phyloP scores from a whole-genome alignment of 2,888 invertebrate genomes.

The Eugnorisma glareosa region DNA sequence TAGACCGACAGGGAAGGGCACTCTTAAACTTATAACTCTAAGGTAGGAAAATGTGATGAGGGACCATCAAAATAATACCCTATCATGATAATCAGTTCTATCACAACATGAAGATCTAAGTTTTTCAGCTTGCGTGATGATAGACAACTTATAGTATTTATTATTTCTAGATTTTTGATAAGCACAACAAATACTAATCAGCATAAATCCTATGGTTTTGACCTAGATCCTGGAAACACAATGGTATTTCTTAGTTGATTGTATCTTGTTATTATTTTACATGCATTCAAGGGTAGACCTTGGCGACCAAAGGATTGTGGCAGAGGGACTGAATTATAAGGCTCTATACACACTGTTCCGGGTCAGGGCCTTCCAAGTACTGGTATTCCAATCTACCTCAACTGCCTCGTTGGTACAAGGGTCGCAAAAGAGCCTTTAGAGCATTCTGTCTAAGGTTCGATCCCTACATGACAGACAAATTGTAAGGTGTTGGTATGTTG shows the following conservation, averaged over 20 bases:
- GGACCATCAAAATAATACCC: not conserved
- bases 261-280: conserved; percentile 42
- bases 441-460: not conserved
- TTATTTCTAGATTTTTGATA: conserved; percentile 42
- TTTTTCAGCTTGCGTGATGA: conserved; percentile 9
- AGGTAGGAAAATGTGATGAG: not conserved
- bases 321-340: conserved; percentile 6
- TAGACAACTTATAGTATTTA: not conserved
- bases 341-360: not conserved
- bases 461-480: not conserved
- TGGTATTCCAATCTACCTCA: not conserved
- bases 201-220: conserved; percentile 52
- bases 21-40: too few relatives aligned
- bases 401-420: not conserved
- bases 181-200: conserved; percentile 49
- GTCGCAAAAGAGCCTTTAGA: not conserved
- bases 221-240: conserved; percentile 47
- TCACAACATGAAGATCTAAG: not conserved
- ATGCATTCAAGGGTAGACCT: conserved; percentile 38
- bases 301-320: conserved; percentile 10
- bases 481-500: not conserved
- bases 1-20: too few relatives aligned
- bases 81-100: not conserved
- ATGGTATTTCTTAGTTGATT: conserved; percentile 42
- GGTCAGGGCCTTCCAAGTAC: not conserved